phyloP scores from a whole-genome alignment of 2,888 invertebrate genomes.

The Unio delphinus region DNA sequence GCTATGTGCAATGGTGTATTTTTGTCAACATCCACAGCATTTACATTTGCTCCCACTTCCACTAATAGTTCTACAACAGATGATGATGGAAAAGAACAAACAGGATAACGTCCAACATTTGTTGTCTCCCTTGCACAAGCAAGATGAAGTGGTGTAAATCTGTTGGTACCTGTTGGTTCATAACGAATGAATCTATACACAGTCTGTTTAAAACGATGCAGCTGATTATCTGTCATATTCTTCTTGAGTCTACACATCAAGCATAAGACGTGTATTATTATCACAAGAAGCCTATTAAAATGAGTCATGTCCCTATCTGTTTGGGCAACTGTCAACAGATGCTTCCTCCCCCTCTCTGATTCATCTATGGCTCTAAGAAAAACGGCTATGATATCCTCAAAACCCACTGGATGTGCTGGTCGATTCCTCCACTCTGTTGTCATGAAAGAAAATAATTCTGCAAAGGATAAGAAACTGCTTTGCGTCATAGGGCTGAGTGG shows the following conservation, averaged over 20 bases:
- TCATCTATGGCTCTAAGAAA: slow-evolving; percentile 83
- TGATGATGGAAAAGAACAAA: slow-evolving; percentile 81
- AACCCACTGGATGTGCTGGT: slow-evolving; percentile 81
- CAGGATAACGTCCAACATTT: slow-evolving; percentile 79
- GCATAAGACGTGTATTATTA: slow-evolving; percentile 80
- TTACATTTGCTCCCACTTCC: slow-evolving; percentile 86
- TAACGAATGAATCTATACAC: slow-evolving; percentile 85
- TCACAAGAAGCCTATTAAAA: slow-evolving; percentile 87
- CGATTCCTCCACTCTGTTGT: slow-evolving; percentile 81
- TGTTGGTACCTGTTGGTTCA: slow-evolving; percentile 74
- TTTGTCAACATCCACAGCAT: slow-evolving; percentile 84
- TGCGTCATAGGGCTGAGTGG: slow-evolving; percentile 95
- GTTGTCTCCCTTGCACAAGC: slow-evolving; percentile 86
- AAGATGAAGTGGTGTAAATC: slow-evolving; percentile 78
- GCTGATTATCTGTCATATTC: slow-evolving; percentile 61
- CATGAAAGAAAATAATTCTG: slow-evolving; percentile 90
- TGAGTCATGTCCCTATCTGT: slow-evolving; percentile 80
- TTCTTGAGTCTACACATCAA: slow-evolving; percentile 69
- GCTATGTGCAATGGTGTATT: slow-evolving; percentile 91
- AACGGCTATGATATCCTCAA: slow-evolving; percentile 86
- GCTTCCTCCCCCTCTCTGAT: slow-evolving; percentile 72
- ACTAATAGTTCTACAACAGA: slow-evolving; percentile 83
- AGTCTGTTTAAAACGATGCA: slow-evolving; percentile 77
- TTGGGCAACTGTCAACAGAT: slow-evolving; percentile 36
- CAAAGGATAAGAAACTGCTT: slow-evolving; percentile 93